A percentile compares a stretch with the other conserved stretches of the same genome.
Conservation (phyloP, 2,888 invertebrate species). For the Aphrophora alni region DNA sequence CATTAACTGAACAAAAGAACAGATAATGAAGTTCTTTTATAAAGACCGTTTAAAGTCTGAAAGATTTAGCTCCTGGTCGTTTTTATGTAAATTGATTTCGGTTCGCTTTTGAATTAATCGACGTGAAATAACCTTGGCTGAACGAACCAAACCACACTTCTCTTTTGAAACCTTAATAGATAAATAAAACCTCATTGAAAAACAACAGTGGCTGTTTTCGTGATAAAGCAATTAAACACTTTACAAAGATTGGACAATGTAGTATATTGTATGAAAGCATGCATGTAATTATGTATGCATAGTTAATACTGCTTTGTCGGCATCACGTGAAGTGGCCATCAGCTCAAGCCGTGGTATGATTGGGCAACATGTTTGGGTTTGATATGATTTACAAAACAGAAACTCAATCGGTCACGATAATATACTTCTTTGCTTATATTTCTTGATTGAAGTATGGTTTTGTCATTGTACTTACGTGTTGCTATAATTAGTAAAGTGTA, state of each 20-base stretch:
- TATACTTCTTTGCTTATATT: too few relatives aligned
- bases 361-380: background rate
- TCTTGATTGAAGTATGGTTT: too few relatives aligned
- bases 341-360: background rate
- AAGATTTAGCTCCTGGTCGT: background rate
- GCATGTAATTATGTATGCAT: background rate
- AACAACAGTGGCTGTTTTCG: background rate
- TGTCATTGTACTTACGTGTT: too few relatives aligned
- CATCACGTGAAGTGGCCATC: background rate
- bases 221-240: background rate
- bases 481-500: too few relatives aligned
- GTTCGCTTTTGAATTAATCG: background rate
- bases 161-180: background rate
- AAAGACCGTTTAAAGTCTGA: background rate
- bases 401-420: background rate
- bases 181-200: background rate
- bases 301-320: background rate
- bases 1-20: background rate
- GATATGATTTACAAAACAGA: background rate
- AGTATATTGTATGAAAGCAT: background rate
- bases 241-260: background rate
- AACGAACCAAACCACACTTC: background rate
- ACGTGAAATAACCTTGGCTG: background rate
- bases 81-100: background rate
- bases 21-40: background rate